Conservation (phyloP, 2,113 vertebrate species). For the Clarias batrachus region DNA sequence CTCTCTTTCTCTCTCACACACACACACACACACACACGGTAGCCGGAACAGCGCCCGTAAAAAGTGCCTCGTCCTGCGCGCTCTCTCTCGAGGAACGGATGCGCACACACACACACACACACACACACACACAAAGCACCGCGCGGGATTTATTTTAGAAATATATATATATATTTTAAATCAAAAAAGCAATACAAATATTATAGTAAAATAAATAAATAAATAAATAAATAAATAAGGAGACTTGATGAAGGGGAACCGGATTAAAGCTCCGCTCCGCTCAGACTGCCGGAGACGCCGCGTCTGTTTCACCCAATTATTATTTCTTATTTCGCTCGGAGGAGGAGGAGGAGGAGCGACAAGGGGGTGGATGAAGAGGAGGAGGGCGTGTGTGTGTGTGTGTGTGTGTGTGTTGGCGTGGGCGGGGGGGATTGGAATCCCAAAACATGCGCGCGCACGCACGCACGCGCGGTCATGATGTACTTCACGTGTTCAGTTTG, state of each 20-base stretch:
- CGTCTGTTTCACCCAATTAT: not conserved
- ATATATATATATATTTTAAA: not conserved
- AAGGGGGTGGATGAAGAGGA: conserved; percentile 64
- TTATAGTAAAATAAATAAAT: too few relatives aligned
- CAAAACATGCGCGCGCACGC: conserved; percentile 62
- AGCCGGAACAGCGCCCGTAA: not conserved
- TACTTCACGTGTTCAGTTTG: not conserved
- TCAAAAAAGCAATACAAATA: too few relatives aligned
- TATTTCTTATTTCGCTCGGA: conserved; percentile 5
- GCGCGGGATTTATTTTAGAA: not conserved
- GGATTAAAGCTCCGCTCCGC: not conserved
- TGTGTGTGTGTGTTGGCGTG: conserved; percentile 53
- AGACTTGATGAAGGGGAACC: too few relatives aligned
- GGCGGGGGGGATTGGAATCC: conserved; percentile 58
- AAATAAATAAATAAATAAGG: not conserved
- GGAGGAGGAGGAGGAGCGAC: conserved; percentile 72
- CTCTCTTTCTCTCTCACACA: not conserved
- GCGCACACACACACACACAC: not conserved
- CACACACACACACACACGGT: not conserved
- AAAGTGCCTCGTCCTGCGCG: conserved; percentile 1
- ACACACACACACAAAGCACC: not conserved
- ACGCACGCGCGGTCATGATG: not conserved
- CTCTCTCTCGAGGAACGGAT: not conserved
- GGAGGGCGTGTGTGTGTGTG: not conserved
- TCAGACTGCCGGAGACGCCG: conserved; percentile 5